phyloP scores from a whole-genome alignment of 1,140 invertebrate genomes.

The Zaprionus kolodkinae region DNA sequence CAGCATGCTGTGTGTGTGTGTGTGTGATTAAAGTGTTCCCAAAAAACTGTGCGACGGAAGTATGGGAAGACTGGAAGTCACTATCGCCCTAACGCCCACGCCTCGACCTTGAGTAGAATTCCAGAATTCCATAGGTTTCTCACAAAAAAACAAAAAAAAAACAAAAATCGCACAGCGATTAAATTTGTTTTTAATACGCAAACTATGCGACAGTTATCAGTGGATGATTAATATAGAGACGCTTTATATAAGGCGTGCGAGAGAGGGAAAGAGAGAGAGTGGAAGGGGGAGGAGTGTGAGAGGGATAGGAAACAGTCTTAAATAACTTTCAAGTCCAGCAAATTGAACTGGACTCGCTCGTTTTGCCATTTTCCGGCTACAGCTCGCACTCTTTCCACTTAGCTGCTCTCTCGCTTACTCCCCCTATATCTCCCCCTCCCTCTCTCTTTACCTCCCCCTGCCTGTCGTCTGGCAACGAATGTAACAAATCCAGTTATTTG shows the following conservation, averaged over 20 bases:
- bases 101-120: constrained; percentile 32
- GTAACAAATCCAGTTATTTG: constrained; percentile 76
- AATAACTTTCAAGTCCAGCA: constrained; percentile 23
- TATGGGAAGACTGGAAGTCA: not conserved
- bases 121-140: constrained; percentile 15
- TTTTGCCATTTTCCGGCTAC: constrained; percentile 25
- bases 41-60: constrained; percentile 6
- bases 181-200: constrained; percentile 29
- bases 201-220: constrained; percentile 25
- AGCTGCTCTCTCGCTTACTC: not conserved
- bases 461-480: constrained; percentile 31
- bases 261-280: not conserved
- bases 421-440: not conserved
- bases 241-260: not conserved
- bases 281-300: no score
- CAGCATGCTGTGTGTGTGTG: not conserved
- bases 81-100: constrained; percentile 2
- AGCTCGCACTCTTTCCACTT: not conserved
- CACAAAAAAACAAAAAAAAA: constrained; percentile 7
- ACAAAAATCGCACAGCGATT: constrained; percentile 30
- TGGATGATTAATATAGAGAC: not conserved
- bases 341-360: not conserved
- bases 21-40: constrained; percentile 12
- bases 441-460: no score
- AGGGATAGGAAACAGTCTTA: no score